Evolutionary conservation across 2,797 vertebrate genomes (phyloP), one percentile per base, ranked within the genome.

Genomic region (Brachymystax lenok): DNA sequence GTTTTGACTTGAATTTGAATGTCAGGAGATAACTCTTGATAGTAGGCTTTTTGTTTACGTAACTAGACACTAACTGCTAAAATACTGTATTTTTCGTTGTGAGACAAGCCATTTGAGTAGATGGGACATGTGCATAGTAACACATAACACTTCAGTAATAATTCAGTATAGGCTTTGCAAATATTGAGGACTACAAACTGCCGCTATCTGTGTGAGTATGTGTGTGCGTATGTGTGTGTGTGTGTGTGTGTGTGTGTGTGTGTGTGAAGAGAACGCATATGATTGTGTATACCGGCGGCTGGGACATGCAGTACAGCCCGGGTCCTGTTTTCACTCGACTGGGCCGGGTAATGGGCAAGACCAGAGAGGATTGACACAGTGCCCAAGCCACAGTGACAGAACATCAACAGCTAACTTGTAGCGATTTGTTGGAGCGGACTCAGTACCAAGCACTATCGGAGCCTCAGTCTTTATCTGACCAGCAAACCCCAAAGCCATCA

Each of bases 331-430:
- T 88, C 91, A 90, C 89, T 91, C 81, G 82, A 88, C 66, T 90
- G 84, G 81, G 84, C 88, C 81, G 51, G 86, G 82, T 93, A 91
- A 92, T 91, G 88, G 86, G 88, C 85, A 83, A 5, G 77, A 80
- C 88, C 79, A 16, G 61, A 68, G 79, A 52, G 80, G 90, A 92
- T 71, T 92, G 91, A 93, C 82, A 69, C 80, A 46, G 78, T 72
- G 69, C 86, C 76, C 87, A 79, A 91, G 88, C 89, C 78, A 24
- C 69, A 86, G 76, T 92, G 93, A 94, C 90, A 93, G 90, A 88
- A 92, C 92, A 90, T 93, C 92, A 89, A 92, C 88, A 71, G 78
- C 88, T 89, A 86, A 79, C 88, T 87, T 87, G 90, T 79, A 73
- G 82, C 85, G 86, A 89, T 89, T 89, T 90, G 88, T 84, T 87